Conservation (phyloP, 2,113 vertebrate species). For the Phyllopteryx taeniolatus region DNA sequence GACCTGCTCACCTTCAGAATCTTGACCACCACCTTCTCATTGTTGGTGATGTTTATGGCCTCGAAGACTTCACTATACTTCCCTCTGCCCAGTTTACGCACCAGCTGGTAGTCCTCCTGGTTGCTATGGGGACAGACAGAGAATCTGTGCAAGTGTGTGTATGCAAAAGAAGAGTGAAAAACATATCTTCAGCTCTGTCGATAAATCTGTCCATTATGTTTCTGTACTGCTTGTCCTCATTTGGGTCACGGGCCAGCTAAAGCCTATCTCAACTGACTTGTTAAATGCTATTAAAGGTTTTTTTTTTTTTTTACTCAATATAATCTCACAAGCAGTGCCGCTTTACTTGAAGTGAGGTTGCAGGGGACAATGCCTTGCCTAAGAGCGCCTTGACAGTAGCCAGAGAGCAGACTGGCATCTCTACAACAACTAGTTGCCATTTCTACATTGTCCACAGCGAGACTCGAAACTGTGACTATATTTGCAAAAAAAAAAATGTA, state of each 20-base stretch:
- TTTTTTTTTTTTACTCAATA: background rate
- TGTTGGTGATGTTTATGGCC: conserved; percentile 99
- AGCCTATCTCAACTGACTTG: background rate
- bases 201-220: background rate
- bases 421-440: background rate
- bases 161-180: background rate
- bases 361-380: background rate
- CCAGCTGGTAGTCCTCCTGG: conserved; percentile 98
- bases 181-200: background rate
- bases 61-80: conserved; percentile 99
- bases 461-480: background rate
- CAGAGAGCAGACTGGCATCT: background rate
- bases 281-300: background rate
- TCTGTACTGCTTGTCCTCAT: background rate
- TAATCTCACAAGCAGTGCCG: background rate
- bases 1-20: conserved; percentile 89
- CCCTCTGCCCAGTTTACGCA: conserved; percentile 94
- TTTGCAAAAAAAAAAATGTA: background rate
- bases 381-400: background rate
- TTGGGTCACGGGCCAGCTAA: background rate
- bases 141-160: conserved; percentile 15
- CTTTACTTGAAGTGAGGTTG: background rate
- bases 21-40: conserved; percentile 97
- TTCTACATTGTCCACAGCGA: background rate
- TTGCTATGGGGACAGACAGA: conserved; percentile 78